Evolutionary conservation across 64 coral and sea anemone species (phyloP), one percentile per base, ranked within the genome.

Genomic region (Montipora capricornis): DNA sequence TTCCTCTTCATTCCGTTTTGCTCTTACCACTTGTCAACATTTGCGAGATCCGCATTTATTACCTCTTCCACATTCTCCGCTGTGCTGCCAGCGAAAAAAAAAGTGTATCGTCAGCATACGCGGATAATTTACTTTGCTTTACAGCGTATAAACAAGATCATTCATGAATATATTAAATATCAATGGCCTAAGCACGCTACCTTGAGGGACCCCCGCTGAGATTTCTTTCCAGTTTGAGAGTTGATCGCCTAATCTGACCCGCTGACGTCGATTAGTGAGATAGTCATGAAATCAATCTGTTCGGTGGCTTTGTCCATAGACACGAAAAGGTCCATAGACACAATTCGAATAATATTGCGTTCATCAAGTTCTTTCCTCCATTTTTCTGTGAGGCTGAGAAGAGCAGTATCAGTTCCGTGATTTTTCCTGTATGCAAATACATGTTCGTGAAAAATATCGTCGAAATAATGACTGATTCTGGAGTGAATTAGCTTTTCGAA

Each of bases 141-240:
- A 92, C 59, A 15, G 46, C 71, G 74, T 92, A 49, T 92, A 49
- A 49, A 29, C 19, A 59, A 85, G 68, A 84, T 84, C 79, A 46
- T 84, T 84, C 45, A 92, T 77, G 44, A 90, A 90, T 55, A 81
- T 90, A 71, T 90, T 90, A 44, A 81, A 90, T 45, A 90, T 4
- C 10, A 70, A 81, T 53, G 58, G 57, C 2, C 11, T 0, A 8
- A 75, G 24, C 2, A 68, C 52, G 8, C 49, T 24, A 3, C 86
- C 69, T 53, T 76, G 86, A 5, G 75, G 75, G 75, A 78, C 14
- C 55, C 84, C 93, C 74, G 60, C 78, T 75, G 50, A 81, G 44
- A 94, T 89, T 80, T 81, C 66, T 81, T 89, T 69, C 86, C 78
- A 89, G 73, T 76, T 60, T 59, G 93, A 89, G 7, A 77, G 48